Conservation (phyloP, 2,113 vertebrate species). For the Protobothrops mucrosquamatus region DNA sequence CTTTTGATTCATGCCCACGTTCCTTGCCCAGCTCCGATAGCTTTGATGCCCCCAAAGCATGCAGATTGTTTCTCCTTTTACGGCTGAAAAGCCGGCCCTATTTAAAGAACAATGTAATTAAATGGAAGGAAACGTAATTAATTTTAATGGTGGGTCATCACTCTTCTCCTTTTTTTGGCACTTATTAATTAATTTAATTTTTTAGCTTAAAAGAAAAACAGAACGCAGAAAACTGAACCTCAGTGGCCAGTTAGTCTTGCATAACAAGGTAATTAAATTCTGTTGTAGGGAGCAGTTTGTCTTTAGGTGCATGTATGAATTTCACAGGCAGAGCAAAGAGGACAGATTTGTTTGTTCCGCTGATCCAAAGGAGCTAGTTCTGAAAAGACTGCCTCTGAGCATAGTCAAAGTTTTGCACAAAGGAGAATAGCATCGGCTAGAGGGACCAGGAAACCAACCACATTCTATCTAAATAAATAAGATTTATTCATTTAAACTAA, state of each 20-base stretch:
- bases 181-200: slow-evolving; percentile 55
- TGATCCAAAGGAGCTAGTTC: background rate
- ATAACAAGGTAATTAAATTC: slow-evolving; percentile 66
- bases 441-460: background rate
- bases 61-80: slow-evolving; percentile 17
- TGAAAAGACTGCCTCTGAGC: background rate
- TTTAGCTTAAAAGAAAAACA: slow-evolving; percentile 18
- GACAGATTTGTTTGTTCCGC: background rate
- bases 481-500: background rate
- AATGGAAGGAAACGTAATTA: slow-evolving; percentile 71
- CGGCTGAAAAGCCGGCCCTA: slow-evolving; percentile 43
- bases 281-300: slow-evolving; percentile 44
- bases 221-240: background rate
- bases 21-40: background rate
- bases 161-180: slow-evolving; percentile 66
- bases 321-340: background rate
- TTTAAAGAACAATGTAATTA: slow-evolving; percentile 72
- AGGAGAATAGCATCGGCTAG: background rate
- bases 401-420: background rate
- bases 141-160: slow-evolving; percentile 74
- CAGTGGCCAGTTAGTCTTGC: slow-evolving; percentile 56
- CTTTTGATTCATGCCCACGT: background rate
- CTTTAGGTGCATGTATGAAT: slow-evolving; percentile 8
- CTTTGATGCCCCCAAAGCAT: background rate
- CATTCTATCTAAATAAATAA: background rate